Evolutionary conservation across 2,888 invertebrate species (phyloP).

Genomic region (Druceiella hillmani): DNA sequence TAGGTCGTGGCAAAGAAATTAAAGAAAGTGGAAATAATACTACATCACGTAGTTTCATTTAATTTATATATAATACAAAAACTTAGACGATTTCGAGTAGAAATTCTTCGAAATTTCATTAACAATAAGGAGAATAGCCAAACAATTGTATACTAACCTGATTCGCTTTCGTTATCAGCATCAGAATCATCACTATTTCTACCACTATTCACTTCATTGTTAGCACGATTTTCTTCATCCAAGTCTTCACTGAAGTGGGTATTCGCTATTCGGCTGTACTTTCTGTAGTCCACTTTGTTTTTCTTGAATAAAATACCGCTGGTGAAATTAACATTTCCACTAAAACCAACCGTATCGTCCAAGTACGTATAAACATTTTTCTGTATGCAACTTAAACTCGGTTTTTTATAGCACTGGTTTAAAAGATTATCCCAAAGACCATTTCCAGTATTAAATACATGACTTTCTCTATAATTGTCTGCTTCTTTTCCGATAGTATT

Average conservation of each 20-base stretch:
- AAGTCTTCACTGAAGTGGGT: slow-evolving; percentile 38
- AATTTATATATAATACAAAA: too few relatives aligned
- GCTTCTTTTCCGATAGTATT: too few relatives aligned
- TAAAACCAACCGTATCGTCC: slow-evolving; percentile 57
- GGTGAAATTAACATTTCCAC: slow-evolving; percentile 61
- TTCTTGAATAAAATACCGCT: slow-evolving; percentile 59
- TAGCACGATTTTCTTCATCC: slow-evolving; percentile 39
- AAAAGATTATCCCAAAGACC: slow-evolving; percentile 69
- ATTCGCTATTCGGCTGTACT: slow-evolving; percentile 51
- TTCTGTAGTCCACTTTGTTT: slow-evolving; percentile 56
- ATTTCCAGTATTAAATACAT: slow-evolving; percentile 52
- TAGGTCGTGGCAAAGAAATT: too few relatives aligned
- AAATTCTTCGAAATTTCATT: slow-evolving; percentile 5
- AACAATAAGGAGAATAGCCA: slow-evolving; percentile 6
- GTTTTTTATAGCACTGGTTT: slow-evolving; percentile 60
- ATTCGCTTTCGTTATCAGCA: slow-evolving; percentile 25
- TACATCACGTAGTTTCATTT: too few relatives aligned
- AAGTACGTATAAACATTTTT: slow-evolving; percentile 71
- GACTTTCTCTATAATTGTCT: too few relatives aligned
- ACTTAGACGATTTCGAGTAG: slow-evolving; percentile 3
- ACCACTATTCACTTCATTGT: slow-evolving; percentile 30
- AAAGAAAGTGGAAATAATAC: too few relatives aligned
- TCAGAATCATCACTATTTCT: slow-evolving; percentile 21
- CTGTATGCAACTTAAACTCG: slow-evolving; percentile 69
- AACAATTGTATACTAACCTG: slow-evolving; percentile 31